phyloP scores from a whole-genome alignment of 2,888 invertebrate species.

The Cephus runcator region DNA sequence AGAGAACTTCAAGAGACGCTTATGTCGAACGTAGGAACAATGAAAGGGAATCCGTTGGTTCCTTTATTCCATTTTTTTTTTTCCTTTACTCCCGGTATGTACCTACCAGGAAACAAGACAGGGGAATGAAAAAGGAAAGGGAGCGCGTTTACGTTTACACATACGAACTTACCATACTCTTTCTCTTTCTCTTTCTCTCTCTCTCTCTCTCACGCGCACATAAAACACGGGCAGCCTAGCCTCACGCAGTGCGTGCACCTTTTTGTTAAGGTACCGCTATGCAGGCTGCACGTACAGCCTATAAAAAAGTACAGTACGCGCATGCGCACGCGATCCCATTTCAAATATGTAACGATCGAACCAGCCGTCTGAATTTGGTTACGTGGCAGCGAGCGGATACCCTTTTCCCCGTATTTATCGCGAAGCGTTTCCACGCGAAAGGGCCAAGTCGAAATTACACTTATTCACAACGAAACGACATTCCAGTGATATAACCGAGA shows the following conservation, averaged over 20 bases:
- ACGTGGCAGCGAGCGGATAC: no score
- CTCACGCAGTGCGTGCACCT: slow-evolving; percentile 1
- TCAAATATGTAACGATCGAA: no score
- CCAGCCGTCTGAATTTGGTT: no score
- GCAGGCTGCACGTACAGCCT: slow-evolving; percentile 1
- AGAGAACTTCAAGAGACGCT: slow-evolving; percentile 16
- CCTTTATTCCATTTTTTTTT: slow-evolving; percentile 15
- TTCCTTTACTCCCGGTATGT: no score
- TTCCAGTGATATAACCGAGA: no score
- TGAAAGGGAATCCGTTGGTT: slow-evolving; percentile 26
- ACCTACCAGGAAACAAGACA: background rate
- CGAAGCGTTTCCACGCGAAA: no score
- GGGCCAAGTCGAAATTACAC: no score
- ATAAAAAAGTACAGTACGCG: background rate
- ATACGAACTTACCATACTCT: background rate
- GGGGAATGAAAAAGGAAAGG: background rate
- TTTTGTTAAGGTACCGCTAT: background rate
- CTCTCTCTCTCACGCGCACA: no score
- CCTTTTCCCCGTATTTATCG: no score
- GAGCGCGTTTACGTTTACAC: background rate
- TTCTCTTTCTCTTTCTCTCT: no score
- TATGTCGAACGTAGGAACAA: slow-evolving; percentile 25
- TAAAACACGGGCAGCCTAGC: no score
- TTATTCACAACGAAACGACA: no score
- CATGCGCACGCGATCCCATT: background rate